Base-by-base conservation (phyloP, 2,113 vertebrate species). In the Chaetodon trifascialis region DNA sequence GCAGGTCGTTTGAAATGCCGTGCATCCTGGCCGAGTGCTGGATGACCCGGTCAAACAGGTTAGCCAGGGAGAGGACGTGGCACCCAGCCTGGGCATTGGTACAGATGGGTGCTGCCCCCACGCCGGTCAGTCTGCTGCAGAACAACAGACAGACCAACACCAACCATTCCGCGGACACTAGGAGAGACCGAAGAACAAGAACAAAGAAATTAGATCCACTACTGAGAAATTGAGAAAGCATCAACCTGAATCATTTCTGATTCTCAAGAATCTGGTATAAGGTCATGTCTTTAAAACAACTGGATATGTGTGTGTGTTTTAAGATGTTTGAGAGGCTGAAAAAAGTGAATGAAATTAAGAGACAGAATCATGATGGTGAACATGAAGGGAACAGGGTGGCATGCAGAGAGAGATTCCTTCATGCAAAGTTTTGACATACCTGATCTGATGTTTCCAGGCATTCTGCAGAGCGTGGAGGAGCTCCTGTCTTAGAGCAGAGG, bases 41-140 rank as follows among this genome's bases (percentile, higher is more conserved):
- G 66, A 96, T 95, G 76, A 96, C 95, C 51, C 96, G 93, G 65
- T 97, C 94, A 51, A 97, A 96, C 72, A 96, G 93, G 60, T 96
- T 91, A 0, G 92, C 89, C 76, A 96, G 91, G 4, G 93, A 91
- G 8, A 94, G 84, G 17, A 88, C 54, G 7, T 88, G 93, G 82
- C 95, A 95, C n/a, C 86, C 86, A 0, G 84, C 47, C 15, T 89
- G 83, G 8, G 58, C 66, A 1, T 91, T 92, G 16, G 71, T 58
- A 58, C 95, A 95, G 68, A 91, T n/a, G 19, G 95, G 90, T 11
- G 86, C 90, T 1, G 90, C 75, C 2, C 40, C 60, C 9, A 89
- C 76, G 0, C 11, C 12, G 42, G 42, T 51, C n/a, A 84, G 86
- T 7, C 56, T 51, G 10, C 66, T 71, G 49, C 86, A 76, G 11